Evolutionary conservation across 1,140 invertebrate genomes (phyloP).

Genomic region (Maniola jurtina): DNA sequence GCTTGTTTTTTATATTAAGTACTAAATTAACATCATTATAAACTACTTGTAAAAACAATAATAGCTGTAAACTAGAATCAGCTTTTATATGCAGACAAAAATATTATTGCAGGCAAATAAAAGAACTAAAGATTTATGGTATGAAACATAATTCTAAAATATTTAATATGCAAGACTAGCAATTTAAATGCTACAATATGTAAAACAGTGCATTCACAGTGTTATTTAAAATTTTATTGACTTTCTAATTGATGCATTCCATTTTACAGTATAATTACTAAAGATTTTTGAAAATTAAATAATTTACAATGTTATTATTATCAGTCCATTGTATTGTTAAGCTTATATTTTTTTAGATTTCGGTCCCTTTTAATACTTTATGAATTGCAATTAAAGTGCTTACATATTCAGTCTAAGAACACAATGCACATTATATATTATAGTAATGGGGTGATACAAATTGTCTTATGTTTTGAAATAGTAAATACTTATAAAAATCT

Average conservation of each 20-base stretch:
- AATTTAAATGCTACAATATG: constrained; percentile 32
- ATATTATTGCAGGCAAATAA: background rate
- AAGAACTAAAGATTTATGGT: too few relatives aligned
- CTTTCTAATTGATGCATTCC: constrained; percentile 6
- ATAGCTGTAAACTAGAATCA: constrained; percentile 12
- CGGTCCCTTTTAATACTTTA: constrained; percentile 29
- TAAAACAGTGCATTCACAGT: constrained; percentile 9
- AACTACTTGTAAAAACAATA: constrained; percentile 58
- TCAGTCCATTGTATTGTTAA: constrained; percentile 30
- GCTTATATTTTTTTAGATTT: constrained; percentile 26
- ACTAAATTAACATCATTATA: constrained; percentile 61
- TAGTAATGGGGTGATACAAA: too few relatives aligned
- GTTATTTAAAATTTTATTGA: background rate
- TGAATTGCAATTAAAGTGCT: constrained; percentile 23
- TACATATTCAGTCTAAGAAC: constrained; percentile 3
- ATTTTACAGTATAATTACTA: constrained; percentile 3
- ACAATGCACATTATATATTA: background rate
- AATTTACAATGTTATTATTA: constrained; percentile 26
- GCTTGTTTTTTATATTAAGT: constrained; percentile 62
- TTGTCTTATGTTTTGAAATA: too few relatives aligned
- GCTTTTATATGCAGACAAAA: constrained; percentile 4
- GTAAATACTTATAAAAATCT: too few relatives aligned
- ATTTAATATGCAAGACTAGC: constrained; percentile 60
- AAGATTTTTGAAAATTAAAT: constrained; percentile 12
- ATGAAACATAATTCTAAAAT: constrained; percentile 19